Evolutionary conservation across 2,113 vertebrate genomes (phyloP).

Genomic region (Atlantisia rogersi): DNA sequence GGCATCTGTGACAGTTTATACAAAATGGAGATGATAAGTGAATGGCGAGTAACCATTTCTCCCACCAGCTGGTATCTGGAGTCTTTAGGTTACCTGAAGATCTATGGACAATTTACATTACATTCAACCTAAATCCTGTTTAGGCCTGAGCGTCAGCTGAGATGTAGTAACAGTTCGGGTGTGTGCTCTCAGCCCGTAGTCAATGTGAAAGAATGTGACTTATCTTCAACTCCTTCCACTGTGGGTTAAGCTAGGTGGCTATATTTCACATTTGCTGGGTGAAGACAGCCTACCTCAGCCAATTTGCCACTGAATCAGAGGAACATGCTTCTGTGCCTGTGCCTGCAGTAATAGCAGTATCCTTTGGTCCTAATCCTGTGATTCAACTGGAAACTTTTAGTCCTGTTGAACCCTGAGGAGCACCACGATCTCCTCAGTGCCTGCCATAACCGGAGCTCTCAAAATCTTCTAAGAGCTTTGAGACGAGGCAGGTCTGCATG

Average conservation of each 20-base stretch:
- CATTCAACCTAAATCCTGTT: background rate
- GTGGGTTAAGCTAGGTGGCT: background rate
- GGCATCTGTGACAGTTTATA: background rate
- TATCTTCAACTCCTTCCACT: slow-evolving; percentile 1
- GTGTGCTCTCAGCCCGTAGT: background rate
- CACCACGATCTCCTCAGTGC: background rate
- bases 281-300: background rate
- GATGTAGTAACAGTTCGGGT: background rate
- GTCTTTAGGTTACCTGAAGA: background rate
- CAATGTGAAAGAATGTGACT: background rate
- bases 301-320: background rate
- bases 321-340: background rate
- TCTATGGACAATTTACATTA: background rate
- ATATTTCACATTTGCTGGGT: slow-evolving; percentile 8
- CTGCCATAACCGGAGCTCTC: background rate
- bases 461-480: background rate
- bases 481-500: background rate
- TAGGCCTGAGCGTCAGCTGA: background rate
- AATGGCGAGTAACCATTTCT: background rate
- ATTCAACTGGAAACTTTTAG: background rate
- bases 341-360: background rate
- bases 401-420: background rate
- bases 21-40: background rate
- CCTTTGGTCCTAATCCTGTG: background rate
- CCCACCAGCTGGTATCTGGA: background rate